phyloP scores from a whole-genome alignment of 2,113 vertebrate genomes.

The Hyaena hyaena region DNA sequence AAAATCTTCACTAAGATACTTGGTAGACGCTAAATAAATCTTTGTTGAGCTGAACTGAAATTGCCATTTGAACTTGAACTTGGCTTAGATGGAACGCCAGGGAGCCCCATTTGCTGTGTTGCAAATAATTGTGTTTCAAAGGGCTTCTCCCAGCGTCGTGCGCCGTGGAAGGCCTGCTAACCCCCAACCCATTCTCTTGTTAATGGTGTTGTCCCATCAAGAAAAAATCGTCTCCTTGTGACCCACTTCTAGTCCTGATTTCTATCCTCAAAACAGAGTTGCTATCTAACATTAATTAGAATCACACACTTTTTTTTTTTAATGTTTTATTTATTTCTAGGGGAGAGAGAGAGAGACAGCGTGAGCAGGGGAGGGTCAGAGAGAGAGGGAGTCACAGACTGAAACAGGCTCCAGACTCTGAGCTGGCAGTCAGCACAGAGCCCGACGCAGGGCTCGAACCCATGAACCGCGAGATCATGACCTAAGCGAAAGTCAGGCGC shows the following conservation, averaged over 20 bases:
- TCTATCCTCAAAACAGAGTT: not conserved
- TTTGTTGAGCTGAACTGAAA: conserved; percentile 10
- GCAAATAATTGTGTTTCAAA: not conserved
- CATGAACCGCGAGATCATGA: too few relatives aligned
- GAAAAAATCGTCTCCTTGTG: not conserved
- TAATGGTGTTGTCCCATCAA: not conserved
- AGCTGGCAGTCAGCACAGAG: too few relatives aligned
- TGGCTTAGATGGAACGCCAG: not conserved
- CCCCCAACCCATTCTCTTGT: not conserved
- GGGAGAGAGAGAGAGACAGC: too few relatives aligned
- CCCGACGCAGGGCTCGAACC: too few relatives aligned
- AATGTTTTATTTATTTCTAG: too few relatives aligned
- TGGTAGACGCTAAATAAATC: not conserved
- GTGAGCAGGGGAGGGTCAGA: too few relatives aligned
- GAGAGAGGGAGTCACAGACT: too few relatives aligned
- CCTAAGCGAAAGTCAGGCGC: too few relatives aligned
- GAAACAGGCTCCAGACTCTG: too few relatives aligned
- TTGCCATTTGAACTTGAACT: not conserved
- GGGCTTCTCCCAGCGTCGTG: not conserved
- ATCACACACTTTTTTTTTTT: not conserved
- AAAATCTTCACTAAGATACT: not conserved
- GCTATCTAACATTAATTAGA: conserved; percentile 43
- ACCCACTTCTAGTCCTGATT: not conserved
- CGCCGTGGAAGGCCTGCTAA: not conserved
- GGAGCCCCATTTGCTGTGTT: not conserved